phyloP scores from a whole-genome alignment of 2,113 vertebrate species.

The Sus scrofa region T2T-Sscrofa CM000820.6:141747001-141747500 shows the following conservation, averaged over 20 bases:
- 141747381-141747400: background rate
- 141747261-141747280: rapidly evolving
- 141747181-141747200: background rate
- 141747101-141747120: background rate
- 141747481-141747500: background rate
- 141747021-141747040: background rate
- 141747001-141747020: background rate
- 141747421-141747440: background rate
- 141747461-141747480: background rate
- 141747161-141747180: background rate
- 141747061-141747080: background rate
- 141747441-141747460: background rate
- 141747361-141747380: too few relatives aligned
- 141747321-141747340: background rate
- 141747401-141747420: rapidly evolving
- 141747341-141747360: background rate
- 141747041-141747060: background rate
- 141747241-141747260: background rate
- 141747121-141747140: background rate
- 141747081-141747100: background rate
- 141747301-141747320: background rate
- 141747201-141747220: background rate
- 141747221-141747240: background rate
- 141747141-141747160: background rate
- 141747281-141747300: background rate